Evolutionary conservation across 2,113 vertebrate genomes (phyloP).

Genomic region (Eolophus roseicapilla): DNA sequence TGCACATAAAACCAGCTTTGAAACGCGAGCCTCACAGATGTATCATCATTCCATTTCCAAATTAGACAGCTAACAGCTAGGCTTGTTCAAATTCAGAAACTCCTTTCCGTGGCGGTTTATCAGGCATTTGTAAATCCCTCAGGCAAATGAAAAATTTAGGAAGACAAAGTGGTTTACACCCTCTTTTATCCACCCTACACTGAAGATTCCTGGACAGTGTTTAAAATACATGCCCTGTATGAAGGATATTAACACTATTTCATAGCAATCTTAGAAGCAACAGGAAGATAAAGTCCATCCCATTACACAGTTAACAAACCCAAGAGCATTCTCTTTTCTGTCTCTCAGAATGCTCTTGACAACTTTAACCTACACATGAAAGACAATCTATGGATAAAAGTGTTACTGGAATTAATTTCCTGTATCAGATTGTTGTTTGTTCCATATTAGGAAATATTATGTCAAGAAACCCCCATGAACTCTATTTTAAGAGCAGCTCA

Average conservation of each 20-base stretch:
- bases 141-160: not conserved
- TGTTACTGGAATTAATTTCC: not conserved
- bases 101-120: not conserved
- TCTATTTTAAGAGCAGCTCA: not conserved
- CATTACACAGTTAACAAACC: not conserved
- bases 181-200: not conserved
- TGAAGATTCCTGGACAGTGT: not conserved
- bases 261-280: not conserved
- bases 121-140: not conserved
- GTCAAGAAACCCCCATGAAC: not conserved
- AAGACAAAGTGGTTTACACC: not conserved
- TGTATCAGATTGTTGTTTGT: not conserved
- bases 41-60: not conserved
- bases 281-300: not conserved
- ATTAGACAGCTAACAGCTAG: not conserved
- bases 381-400: not conserved
- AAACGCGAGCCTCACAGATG: not conserved
- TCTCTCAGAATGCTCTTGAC: not conserved
- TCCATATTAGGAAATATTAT: not conserved
- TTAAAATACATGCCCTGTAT: not conserved
- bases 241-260: not conserved
- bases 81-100: not conserved
- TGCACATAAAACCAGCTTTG: not conserved
- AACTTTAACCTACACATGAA: not conserved
- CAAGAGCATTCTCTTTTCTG: not conserved